Base-by-base conservation (phyloP, 2,888 invertebrate genomes). In the Drosophila multiciliata region DNA sequence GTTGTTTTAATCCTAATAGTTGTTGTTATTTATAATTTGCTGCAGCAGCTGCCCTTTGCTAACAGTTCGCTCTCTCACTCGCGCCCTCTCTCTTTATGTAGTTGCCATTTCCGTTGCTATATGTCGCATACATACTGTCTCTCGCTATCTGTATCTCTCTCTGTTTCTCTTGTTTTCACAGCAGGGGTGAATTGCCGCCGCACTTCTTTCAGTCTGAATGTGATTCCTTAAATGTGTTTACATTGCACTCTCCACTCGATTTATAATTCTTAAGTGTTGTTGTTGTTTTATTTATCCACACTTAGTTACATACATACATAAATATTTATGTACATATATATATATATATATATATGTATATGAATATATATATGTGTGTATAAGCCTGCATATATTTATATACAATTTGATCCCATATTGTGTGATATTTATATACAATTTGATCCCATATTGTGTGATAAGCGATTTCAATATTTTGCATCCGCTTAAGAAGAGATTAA, bases 11-110 rank as follows among this genome's bases (percentile, higher is more conserved):
- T 23, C 33, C 11, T 15, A 29, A 42, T 63, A 55, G 58, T 82
- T 82, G 66, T 84, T 89, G 75, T 84, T 84, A 82, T 89, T 89
- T 85, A 71, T 87, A 84, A 69, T 61, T 38, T 50, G 59, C 40
- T 81, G 73, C 84, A 68, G 57, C 83, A 87, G 75, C 83, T 89
- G 87, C 87, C 80, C 61, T 69, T 79, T 65, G 70, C 45, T 71
- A 73, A 55, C 55, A 42, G 38, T 40, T 40, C 23, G 23, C 15
- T 26, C 36, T 40, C 48, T 36, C 12, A 11, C 55, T 63, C 8
- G 15, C 20, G 45, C 45, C 15, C 50, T 57, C 38, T 40, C 45
- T 75, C 61, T 20, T 45, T 66, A 58, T 80, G 66, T 63, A 71
- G 69, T 70, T 81, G 83, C 67, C 75, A 87, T 87, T 89, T 83